Conservation (phyloP, 2,797 vertebrate species). For the Rallus crepitans region DNA sequence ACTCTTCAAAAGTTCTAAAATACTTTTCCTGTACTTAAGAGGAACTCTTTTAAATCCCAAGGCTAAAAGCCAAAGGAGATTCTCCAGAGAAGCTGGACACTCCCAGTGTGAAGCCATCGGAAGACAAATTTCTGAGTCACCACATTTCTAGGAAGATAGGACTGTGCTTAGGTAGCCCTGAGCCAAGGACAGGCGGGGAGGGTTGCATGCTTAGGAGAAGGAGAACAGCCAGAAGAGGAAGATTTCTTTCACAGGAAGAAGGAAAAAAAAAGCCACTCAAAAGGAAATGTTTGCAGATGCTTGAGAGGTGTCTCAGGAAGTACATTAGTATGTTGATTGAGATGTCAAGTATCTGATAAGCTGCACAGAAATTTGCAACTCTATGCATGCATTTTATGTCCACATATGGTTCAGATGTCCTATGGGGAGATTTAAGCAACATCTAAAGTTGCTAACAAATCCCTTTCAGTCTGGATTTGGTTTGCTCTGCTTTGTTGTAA, state of each 20-base stretch:
- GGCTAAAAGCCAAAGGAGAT: background rate
- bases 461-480: background rate
- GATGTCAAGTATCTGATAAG: conserved; percentile 42
- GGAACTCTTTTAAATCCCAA: background rate
- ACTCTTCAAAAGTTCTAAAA: background rate
- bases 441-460: conserved; percentile 33
- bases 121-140: background rate
- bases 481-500: conserved; percentile 24
- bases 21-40: background rate
- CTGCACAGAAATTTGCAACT: conserved; percentile 7
- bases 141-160: background rate
- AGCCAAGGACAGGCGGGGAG: background rate
- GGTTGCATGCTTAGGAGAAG: background rate
- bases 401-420: background rate
- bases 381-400: conserved; percentile 41
- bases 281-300: conserved; percentile 18
- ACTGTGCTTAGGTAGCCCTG: background rate
- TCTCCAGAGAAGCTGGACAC: background rate
- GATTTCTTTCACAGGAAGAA: conserved; percentile 1
- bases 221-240: background rate
- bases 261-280: background rate
- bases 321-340: conserved; percentile 45
- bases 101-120: background rate
- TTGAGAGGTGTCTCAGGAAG: conserved; percentile 7
- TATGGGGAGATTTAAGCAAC: conserved; percentile 19